Conservation (phyloP, 2,797 vertebrate species). For the Decapterus maruadsi region DNA sequence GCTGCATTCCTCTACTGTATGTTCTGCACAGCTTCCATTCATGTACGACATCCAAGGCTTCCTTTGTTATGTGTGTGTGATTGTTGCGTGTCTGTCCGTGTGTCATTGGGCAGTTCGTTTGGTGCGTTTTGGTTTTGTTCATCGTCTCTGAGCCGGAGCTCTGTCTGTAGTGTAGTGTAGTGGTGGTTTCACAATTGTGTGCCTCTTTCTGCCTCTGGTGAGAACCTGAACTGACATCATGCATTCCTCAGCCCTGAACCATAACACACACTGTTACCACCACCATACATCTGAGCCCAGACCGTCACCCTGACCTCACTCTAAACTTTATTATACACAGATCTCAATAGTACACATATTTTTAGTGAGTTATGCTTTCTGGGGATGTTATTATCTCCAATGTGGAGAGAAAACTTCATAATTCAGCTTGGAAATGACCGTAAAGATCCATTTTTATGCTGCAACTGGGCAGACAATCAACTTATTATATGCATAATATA, state of each 20-base stretch:
- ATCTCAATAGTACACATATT: background rate
- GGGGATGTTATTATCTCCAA: background rate
- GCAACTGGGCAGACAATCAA: no score
- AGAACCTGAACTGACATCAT: background rate
- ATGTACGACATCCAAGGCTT: background rate
- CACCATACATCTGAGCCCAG: background rate
- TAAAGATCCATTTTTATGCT: no score
- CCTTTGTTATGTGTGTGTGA: constrained; percentile 6
- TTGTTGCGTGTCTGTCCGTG: background rate
- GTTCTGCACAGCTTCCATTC: background rate
- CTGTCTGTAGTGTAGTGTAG: background rate
- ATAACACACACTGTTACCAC: background rate
- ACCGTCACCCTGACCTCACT: background rate
- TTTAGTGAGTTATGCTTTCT: background rate
- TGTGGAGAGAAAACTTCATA: background rate
- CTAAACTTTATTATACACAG: background rate
- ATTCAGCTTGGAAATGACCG: background rate
- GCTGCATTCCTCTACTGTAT: constrained; percentile 26
- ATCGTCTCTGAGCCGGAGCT: background rate
- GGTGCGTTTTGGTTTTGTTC: background rate
- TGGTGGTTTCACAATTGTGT: constrained; percentile 1
- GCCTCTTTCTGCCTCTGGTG: background rate
- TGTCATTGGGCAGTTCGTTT: background rate
- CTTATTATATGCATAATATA: no score
- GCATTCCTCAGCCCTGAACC: background rate